Evolutionary conservation across 2,888 invertebrate species (phyloP).

Genomic region (Diogma glabrata): DNA sequence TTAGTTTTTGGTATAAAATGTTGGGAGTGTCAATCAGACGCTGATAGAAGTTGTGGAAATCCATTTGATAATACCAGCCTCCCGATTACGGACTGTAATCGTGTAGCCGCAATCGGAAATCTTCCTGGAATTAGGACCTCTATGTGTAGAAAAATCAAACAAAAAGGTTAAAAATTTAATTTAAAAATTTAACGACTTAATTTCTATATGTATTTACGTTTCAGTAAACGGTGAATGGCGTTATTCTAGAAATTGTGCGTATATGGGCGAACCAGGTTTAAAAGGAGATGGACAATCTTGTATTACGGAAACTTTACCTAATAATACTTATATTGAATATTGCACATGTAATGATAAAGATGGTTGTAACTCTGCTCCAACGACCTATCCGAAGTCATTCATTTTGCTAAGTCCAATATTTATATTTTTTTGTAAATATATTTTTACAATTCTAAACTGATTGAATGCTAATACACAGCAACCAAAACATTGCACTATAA

Average conservation of each 20-base stretch:
- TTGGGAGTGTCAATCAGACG: slow-evolving; percentile 81
- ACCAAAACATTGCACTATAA: too few relatives aligned
- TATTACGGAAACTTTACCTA: slow-evolving; percentile 79
- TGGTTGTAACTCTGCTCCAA: slow-evolving; percentile 65
- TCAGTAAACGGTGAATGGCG: slow-evolving; percentile 79
- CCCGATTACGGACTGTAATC: slow-evolving; percentile 69
- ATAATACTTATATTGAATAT: slow-evolving; percentile 87
- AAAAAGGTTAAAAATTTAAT: slow-evolving; percentile 55
- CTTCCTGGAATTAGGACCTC: slow-evolving; percentile 58
- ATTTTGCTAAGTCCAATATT: too few relatives aligned
- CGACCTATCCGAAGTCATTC: slow-evolving; percentile 33
- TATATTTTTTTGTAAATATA: too few relatives aligned
- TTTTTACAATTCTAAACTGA: too few relatives aligned
- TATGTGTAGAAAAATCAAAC: slow-evolving; percentile 85
- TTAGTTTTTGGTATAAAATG: slow-evolving; percentile 65
- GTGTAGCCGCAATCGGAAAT: slow-evolving; percentile 45
- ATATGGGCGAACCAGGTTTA: slow-evolving; percentile 81
- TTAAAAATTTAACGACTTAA: background rate
- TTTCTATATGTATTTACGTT: slow-evolving; percentile 22
- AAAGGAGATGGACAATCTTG: slow-evolving; percentile 84
- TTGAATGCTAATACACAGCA: too few relatives aligned
- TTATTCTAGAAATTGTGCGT: slow-evolving; percentile 79
- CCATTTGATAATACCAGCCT: slow-evolving; percentile 84
- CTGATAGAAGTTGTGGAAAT: slow-evolving; percentile 82
- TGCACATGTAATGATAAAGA: slow-evolving; percentile 89